Evolutionary conservation across 2,113 vertebrate species (phyloP).

Genomic region (Girardinichthys multiradiatus): DNA sequence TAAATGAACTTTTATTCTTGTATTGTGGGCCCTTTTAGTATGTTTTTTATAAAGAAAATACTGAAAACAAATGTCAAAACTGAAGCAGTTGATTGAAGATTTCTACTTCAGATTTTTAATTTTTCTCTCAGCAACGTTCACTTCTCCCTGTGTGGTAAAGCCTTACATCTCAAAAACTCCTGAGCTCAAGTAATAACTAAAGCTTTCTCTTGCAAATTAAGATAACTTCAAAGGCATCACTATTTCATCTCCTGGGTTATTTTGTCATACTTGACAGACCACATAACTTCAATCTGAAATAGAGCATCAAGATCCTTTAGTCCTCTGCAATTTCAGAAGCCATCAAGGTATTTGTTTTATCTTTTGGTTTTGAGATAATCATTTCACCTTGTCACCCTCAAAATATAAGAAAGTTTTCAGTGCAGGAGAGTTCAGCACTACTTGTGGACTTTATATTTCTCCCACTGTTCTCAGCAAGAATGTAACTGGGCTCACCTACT

Average conservation of each 20-base stretch:
- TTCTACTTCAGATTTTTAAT: not conserved
- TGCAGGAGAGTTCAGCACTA: not conserved
- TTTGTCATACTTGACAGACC: conserved; percentile 3
- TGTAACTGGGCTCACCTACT: conserved; percentile 18
- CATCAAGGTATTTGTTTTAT: not conserved
- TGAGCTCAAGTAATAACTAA: not conserved
- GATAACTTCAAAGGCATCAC: not conserved
- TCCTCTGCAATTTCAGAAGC: not conserved
- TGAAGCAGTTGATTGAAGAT: not conserved
- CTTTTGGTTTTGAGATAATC: not conserved
- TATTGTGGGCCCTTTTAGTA: not conserved
- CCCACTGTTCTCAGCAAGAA: conserved; percentile 21
- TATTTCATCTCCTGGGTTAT: not conserved
- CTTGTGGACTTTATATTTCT: conserved; percentile 9
- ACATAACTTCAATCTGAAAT: not conserved
- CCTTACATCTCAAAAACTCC: not conserved
- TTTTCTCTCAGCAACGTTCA: not conserved
- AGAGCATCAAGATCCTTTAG: conserved; percentile 5
- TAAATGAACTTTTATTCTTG: not conserved
- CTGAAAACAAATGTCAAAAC: not conserved
- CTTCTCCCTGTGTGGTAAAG: not conserved
- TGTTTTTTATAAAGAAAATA: not conserved
- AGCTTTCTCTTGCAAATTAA: not conserved
- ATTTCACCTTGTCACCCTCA: not conserved
- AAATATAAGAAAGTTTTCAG: conserved; percentile 11